Base-by-base conservation (phyloP, 2,888 invertebrate genomes). In the Philaethria dido region DNA sequence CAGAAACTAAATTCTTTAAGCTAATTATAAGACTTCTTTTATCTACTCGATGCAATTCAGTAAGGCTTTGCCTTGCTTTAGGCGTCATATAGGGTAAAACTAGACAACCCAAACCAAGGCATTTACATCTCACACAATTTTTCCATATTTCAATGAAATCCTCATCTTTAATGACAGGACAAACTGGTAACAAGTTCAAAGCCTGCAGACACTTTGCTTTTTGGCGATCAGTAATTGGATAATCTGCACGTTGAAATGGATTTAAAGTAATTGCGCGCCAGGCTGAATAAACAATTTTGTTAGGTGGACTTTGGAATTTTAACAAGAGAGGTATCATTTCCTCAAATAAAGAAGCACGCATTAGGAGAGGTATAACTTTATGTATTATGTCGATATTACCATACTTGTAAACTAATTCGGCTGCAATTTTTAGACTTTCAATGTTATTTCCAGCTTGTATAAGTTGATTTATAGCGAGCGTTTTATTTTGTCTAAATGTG, bases 101-200 rank as follows among this genome's bases (percentile, higher is more conserved):
- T 75, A 93, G 81, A 73, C 91, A 90, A 45, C 90, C 93, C 63
- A 93, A 76, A 47, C 92, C 92, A 70, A 84, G 80, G 68, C 85
- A 86, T 78, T 91, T 92, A 71, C 88, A 88, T 69, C 91, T 83
- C 9, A 93, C 74, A 77, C 92, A 92, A 75, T 92, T 85, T 74
- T 86, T 89, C 92, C 93, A 93, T 74, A 93, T 87, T 76, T 88
- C 88, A 65, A 86, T 77, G 68, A 93, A 80, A 75, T 92, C 92
- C 67, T 89, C 87, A 76, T 91, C 90, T 76, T 87, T 88, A 50
- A 90, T 83, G 45, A 88, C 79, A 45, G 92, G 90, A 73, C 93
- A 93, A 42, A 88, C 76, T 1, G 92, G 92, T 69, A 93, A 78
- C 64, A 92, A 79, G 80, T 92, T 93, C 67, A 93, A 78, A 62